Base-by-base conservation (phyloP, 1,140 invertebrate genomes). In the Cotesia vestalis region DNA sequence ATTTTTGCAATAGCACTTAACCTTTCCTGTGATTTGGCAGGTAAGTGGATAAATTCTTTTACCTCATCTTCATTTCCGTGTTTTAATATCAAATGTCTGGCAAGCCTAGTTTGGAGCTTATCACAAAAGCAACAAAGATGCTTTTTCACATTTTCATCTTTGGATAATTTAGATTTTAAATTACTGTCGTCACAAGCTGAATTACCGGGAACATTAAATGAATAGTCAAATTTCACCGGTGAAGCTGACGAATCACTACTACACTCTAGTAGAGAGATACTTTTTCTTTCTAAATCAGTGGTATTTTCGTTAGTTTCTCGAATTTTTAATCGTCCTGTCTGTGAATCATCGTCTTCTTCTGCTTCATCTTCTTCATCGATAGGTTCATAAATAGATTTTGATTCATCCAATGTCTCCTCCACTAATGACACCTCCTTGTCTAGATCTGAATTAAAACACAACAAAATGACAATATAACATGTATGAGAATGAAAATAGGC, bases 71-170 rank as follows among this genome's bases (percentile, higher is more conserved):
- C 20, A 8, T 70, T 46, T 14, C 36, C 57, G 57, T 75, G 74
- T 46, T 69, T 69, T 9, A 20, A 11, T 52, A 46, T 35, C 9
- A 75, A 17, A 51, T 75, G 74, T 35, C 66, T 57, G 27, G 69
- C 66, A 4, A 73, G 38, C 59, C 73, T 64, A 1, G 66, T 38
- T 60, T 75, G 74, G 14, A 69, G 51, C 11, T 17, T 73, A 4
- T 72, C 17, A 40, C 74, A 75, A 46, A 64, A 75, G 38, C 66
- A 66, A 55, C 74, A 75, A 35, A 53, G 70, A 57, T 72, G 63
- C 66, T 66, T 69, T 17, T 68, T 72, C 17, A 17, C 17, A 17
- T 17, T 68, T 55, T 5, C 4, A 55, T 17, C 52, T 4, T 55
- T 5, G 1, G 52, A 55, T n/a, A 55, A 12, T 55, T 55, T 4